Percentiles rank a stretch among this genome's conserved stretches.
These are phyloP conservation scores for Babylonia areolata DNA, from an alignment of 1,140 invertebrate genomes.

Conservation along the genomic window DNA sequence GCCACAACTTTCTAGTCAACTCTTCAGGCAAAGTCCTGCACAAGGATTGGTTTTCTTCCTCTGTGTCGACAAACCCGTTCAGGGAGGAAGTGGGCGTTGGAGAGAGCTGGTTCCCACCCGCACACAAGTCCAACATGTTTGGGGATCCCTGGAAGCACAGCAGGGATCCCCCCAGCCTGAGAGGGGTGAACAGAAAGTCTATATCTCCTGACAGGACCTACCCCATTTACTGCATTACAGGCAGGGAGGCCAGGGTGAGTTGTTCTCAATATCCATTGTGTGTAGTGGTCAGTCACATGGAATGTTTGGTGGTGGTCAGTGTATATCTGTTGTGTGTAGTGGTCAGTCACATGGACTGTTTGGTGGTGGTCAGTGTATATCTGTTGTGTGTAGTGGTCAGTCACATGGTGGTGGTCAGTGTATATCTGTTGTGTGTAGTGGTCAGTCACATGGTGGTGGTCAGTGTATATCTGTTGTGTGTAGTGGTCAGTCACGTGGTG, in stretches of 20 bases:
- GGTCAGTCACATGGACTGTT: neutral
- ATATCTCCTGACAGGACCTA: slow-evolving; percentile 17
- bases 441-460: too few relatives aligned
- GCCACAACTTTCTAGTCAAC: slow-evolving; percentile 9
- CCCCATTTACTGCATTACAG: slow-evolving; percentile 1
- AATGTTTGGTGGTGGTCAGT: too few relatives aligned
- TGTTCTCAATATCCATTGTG: too few relatives aligned
- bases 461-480: too few relatives aligned
- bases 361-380: neutral
- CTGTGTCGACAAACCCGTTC: neutral
- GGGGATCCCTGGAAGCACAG: too few relatives aligned
- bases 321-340: too few relatives aligned
- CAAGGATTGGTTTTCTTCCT: neutral
- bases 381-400: too few relatives aligned
- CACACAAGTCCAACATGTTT: neutral
- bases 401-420: too few relatives aligned
- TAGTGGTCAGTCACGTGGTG: too few relatives aligned
- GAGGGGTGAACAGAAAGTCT: neutral
- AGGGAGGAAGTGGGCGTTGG: neutral
- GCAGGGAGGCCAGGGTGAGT: slow-evolving; percentile 26
- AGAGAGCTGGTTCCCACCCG: neutral
- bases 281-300: too few relatives aligned
- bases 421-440: too few relatives aligned
- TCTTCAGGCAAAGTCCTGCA: neutral
- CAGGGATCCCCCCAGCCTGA: neutral